phyloP scores from a whole-genome alignment of 2,888 invertebrate species.

The Drosophila nigritarsus region DNA sequence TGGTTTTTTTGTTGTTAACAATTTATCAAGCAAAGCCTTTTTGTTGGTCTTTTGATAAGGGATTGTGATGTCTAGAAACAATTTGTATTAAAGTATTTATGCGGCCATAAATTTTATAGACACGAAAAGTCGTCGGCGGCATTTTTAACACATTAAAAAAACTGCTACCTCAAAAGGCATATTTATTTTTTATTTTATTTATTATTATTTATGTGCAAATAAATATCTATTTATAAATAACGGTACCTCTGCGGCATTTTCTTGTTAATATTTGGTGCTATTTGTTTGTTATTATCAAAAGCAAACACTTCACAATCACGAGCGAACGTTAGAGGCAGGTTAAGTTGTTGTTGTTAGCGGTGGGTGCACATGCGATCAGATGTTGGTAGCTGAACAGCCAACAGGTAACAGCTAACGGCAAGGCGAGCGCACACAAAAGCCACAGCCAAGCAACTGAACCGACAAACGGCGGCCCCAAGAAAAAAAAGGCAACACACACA shows the following conservation, averaged over 20 bases:
- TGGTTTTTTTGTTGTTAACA: constrained; percentile 16
- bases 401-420: constrained; percentile 58
- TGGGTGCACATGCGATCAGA: constrained; percentile 50
- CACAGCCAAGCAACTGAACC: constrained; percentile 71
- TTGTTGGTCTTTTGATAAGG: constrained; percentile 71
- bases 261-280: constrained; percentile 13
- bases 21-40: constrained; percentile 60
- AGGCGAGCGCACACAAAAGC: constrained; percentile 65
- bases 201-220: background rate
- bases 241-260: constrained; percentile 73
- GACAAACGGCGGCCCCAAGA: constrained; percentile 58
- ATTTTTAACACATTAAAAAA: constrained; percentile 68
- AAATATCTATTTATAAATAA: constrained; percentile 47
- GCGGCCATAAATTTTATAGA: constrained; percentile 67
- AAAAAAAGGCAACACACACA: constrained; percentile 26
- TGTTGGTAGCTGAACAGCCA: constrained; percentile 41
- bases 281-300: constrained; percentile 59
- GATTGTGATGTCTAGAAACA: constrained; percentile 65
- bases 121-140: constrained; percentile 47
- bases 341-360: constrained; percentile 32
- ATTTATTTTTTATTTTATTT: constrained; percentile 4
- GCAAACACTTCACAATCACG: constrained; percentile 69
- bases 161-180: constrained; percentile 50
- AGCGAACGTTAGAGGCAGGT: constrained; percentile 29
- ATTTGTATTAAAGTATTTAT: constrained; percentile 57